A percentile compares a stretch with the other conserved stretches of the same genome.
phyloP scores from a whole-genome alignment of 2,113 vertebrate species.

The Serilophus lunatus region DNA sequence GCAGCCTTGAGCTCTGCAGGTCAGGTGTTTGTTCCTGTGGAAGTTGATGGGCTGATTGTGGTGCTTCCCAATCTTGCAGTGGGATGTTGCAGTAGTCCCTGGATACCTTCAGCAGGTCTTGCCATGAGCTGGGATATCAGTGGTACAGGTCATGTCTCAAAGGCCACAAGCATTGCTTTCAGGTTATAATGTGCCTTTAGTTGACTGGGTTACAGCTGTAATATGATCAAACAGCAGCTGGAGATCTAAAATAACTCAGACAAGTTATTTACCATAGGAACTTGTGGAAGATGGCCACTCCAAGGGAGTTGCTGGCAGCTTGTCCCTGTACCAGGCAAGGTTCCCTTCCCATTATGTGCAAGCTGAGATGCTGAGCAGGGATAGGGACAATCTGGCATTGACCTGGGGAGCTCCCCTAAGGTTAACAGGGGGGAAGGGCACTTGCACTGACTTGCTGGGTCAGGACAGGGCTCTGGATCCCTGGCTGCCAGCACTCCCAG shows the following conservation, averaged over 20 bases:
- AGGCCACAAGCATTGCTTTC: neutral
- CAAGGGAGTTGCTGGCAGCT: neutral
- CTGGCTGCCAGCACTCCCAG: rapidly evolving
- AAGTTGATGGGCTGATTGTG: neutral
- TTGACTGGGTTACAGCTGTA: slow-evolving; percentile 55
- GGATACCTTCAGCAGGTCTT: neutral
- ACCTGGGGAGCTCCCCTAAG: neutral
- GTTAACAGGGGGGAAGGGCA: neutral
- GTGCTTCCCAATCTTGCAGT: neutral
- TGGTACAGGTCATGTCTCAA: neutral
- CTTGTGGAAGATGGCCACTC: neutral
- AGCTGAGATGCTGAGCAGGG: neutral
- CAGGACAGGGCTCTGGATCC: too few species aligned
- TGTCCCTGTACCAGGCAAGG: neutral
- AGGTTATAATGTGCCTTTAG: slow-evolving; percentile 26
- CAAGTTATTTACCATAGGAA: neutral
- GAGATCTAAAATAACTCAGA: slow-evolving; percentile 26
- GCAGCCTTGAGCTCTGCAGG: neutral
- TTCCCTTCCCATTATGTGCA: neutral
- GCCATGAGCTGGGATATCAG: neutral
- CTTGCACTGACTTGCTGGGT: neutral
- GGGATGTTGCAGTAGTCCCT: neutral
- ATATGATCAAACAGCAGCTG: slow-evolving; percentile 43
- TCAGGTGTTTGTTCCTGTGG: neutral
- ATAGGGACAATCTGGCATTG: neutral